These are phyloP conservation scores for Fulica atra DNA, from an alignment of 2,113 vertebrate species.

Conservation along the genomic window DNA sequence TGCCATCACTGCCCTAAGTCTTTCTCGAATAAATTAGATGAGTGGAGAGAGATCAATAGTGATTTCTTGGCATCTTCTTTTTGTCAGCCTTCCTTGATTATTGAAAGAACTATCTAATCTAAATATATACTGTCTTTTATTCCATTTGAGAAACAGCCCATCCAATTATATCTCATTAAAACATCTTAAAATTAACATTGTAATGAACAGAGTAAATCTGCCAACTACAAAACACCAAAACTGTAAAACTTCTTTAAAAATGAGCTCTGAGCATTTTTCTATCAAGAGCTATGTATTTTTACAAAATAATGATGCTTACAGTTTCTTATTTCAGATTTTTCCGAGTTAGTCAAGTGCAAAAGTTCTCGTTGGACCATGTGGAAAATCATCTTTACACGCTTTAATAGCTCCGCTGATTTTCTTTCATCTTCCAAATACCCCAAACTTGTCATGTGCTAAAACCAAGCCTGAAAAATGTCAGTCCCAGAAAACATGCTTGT, in stretches of 20 bases:
- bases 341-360: neutral
- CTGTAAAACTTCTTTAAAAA: neutral
- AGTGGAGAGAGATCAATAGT: neutral
- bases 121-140: neutral
- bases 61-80: neutral
- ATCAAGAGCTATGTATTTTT: neutral
- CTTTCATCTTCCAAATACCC: conserved; percentile 17
- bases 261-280: neutral
- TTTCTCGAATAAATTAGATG: conserved; percentile 6
- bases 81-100: neutral
- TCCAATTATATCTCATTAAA: neutral
- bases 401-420: conserved; percentile 4
- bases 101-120: neutral
- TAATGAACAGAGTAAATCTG: neutral
- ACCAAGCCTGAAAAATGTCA: conserved; percentile 18
- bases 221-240: neutral
- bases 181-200: neutral
- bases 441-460: neutral
- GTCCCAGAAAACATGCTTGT: neutral
- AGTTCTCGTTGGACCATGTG: neutral
- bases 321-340: conserved; percentile 14
- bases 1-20: neutral
- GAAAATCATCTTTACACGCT: conserved; percentile 13
- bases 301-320: neutral
- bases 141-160: neutral